Evolutionary conservation across 2,888 invertebrate species (phyloP).

Genomic region (Phymatocera aterrima): DNA sequence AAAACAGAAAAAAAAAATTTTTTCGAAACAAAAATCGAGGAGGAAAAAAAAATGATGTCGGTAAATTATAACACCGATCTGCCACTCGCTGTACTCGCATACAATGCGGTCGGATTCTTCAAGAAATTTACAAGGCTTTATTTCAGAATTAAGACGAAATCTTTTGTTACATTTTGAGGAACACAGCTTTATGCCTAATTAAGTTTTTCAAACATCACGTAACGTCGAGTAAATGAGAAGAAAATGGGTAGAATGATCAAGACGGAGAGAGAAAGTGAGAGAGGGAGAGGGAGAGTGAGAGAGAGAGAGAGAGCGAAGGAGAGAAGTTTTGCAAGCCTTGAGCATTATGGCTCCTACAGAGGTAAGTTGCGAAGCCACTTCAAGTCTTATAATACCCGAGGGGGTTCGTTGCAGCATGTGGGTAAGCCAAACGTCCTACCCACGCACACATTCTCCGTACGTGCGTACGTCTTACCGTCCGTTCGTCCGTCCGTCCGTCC

Average conservation of each 20-base stretch:
- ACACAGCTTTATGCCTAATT: no score
- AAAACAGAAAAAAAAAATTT: not conserved
- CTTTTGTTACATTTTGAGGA: not conserved
- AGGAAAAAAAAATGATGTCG: constrained; percentile 2
- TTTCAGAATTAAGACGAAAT: not conserved
- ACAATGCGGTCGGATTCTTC: not conserved
- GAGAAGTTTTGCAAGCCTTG: constrained; percentile 36
- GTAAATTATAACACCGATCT: constrained; percentile 42
- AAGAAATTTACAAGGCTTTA: not conserved
- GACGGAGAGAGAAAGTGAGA: not conserved
- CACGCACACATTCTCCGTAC: constrained; percentile 63
- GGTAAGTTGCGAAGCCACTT: constrained; percentile 64
- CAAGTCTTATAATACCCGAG: constrained; percentile 64
- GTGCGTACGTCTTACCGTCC: constrained; percentile 44
- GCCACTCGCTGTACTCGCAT: constrained; percentile 5
- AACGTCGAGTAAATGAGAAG: not conserved
- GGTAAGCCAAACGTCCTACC: constrained; percentile 59
- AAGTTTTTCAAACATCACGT: not conserved
- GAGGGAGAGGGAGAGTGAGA: not conserved
- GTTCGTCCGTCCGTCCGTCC: constrained; percentile 49
- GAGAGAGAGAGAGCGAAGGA: not conserved
- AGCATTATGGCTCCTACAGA: constrained; percentile 57
- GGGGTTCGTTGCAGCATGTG: constrained; percentile 38
- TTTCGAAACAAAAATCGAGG: no score
- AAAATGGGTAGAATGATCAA: not conserved